A percentile compares a stretch with the other conserved stretches of the same genome.
These are phyloP conservation scores for Colistium nudipinnis DNA, from an alignment of 2,113 vertebrate species.

Conservation along the genomic window DNA sequence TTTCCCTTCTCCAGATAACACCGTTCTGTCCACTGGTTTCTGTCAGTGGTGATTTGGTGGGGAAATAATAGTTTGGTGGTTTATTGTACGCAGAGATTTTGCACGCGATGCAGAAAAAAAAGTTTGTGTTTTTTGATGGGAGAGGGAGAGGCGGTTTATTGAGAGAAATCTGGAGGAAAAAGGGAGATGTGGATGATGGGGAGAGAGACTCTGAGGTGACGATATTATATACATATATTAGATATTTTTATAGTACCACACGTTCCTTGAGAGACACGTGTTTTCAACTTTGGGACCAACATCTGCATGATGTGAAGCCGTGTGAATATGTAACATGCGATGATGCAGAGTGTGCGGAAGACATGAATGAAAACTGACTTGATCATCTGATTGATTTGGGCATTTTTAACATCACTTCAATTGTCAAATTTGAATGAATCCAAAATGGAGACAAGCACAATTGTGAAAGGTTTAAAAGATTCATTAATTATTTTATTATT, in stretches of 20 bases:
- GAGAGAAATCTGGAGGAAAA: conserved; percentile 62
- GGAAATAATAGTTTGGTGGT: conserved; percentile 73
- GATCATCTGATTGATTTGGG: neutral
- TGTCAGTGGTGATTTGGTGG: conserved; percentile 56
- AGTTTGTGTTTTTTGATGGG: conserved; percentile 56
- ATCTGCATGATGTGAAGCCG: neutral
- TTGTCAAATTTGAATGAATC: neutral
- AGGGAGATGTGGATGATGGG: conserved; percentile 71
- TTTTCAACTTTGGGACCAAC: neutral
- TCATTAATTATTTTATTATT: too few relatives aligned
- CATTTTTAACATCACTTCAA: neutral
- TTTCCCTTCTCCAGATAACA: conserved; percentile 68
- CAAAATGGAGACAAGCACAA: neutral
- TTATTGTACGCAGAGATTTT: conserved; percentile 67
- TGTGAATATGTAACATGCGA: neutral
- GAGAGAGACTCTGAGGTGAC: too few relatives aligned
- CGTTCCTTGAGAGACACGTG: neutral
- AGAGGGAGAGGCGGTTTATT: conserved; percentile 48
- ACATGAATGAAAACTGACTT: neutral
- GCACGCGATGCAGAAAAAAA: conserved; percentile 72
- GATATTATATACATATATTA: too few relatives aligned
- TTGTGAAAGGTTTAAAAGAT: too few relatives aligned
- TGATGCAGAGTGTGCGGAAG: neutral
- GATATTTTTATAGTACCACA: neutral
- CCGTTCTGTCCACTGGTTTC: conserved; percentile 64